Percentiles rank a stretch among this genome's conserved stretches.
Conservation (phyloP, 2,888 invertebrate genomes). For the Alcis repandata region DNA sequence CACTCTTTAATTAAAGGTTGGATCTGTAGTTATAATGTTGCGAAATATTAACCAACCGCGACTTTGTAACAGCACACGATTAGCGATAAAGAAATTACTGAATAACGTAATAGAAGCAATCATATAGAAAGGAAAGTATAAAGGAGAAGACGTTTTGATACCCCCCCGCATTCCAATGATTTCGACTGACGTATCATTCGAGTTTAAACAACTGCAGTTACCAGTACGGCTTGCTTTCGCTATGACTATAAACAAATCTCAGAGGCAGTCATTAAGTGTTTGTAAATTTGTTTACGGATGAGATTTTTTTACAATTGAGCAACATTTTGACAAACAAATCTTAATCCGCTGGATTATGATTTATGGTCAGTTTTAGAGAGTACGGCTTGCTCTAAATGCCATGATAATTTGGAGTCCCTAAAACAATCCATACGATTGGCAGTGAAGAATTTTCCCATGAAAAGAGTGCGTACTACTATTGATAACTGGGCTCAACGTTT, state of each 20-base stretch:
- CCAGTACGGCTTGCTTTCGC: slow-evolving; percentile 40
- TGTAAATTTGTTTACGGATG: no score
- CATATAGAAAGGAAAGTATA: slow-evolving; percentile 52
- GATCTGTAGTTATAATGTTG: slow-evolving; percentile 45
- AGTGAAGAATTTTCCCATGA: no score
- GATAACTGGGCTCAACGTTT: no score
- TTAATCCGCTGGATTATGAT: no score
- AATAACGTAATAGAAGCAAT: slow-evolving; percentile 46
- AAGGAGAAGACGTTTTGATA: slow-evolving; percentile 53
- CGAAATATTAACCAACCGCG: slow-evolving; percentile 49
- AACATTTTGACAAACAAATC: no score
- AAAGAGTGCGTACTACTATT: no score
- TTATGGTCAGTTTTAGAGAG: no score
- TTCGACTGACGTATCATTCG: slow-evolving; percentile 48
- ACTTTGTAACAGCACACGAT: slow-evolving; percentile 35
- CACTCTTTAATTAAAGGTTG: slow-evolving; percentile 49
- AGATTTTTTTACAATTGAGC: no score
- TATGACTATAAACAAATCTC: slow-evolving; percentile 47
- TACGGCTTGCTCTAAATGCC: no score
- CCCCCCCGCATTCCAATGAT: slow-evolving; percentile 54
- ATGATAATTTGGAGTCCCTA: no score
- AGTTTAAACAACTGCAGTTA: slow-evolving; percentile 45
- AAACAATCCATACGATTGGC: no score
- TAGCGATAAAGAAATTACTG: slow-evolving; percentile 31
- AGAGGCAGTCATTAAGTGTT: slow-evolving; percentile 43